Evolutionary conservation across 1,140 invertebrate species (phyloP).

Genomic region (Holotrichia oblita): DNA sequence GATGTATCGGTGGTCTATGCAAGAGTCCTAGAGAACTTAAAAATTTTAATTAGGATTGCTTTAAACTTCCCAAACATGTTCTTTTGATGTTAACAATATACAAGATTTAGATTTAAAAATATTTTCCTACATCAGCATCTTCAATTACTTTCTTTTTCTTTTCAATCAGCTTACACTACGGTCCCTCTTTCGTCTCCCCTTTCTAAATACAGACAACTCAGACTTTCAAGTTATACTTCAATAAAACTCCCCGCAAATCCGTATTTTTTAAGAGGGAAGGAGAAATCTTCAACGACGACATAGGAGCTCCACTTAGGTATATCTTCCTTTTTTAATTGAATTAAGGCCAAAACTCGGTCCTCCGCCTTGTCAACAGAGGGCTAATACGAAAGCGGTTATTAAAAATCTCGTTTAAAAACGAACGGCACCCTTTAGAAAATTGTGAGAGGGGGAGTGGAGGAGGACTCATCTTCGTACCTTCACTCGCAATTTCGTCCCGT

Average conservation of each 20-base stretch:
- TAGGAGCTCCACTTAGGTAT: background rate
- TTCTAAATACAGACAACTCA: too few relatives aligned
- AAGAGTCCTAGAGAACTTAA: too few relatives aligned
- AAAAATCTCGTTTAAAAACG: constrained; percentile 18
- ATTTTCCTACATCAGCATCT: too few relatives aligned
- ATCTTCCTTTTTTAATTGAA: constrained; percentile 1
- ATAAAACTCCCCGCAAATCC: background rate
- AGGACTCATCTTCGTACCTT: background rate
- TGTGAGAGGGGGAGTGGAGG: background rate
- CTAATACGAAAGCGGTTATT: constrained; percentile 32
- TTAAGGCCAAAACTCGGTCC: background rate
- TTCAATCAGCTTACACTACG: too few relatives aligned
- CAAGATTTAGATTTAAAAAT: too few relatives aligned
- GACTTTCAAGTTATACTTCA: background rate
- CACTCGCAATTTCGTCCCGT: background rate
- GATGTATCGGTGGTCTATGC: too few relatives aligned
- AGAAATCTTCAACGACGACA: background rate
- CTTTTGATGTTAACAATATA: too few relatives aligned
- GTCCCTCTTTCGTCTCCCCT: too few relatives aligned
- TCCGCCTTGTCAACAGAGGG: background rate
- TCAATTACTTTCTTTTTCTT: too few relatives aligned
- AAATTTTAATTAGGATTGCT: too few relatives aligned
- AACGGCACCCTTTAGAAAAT: background rate
- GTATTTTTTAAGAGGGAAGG: too few relatives aligned
- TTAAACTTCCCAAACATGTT: too few relatives aligned